phyloP scores from a whole-genome alignment of 1,140 invertebrate genomes.

The Papilio aristodemus region DNA sequence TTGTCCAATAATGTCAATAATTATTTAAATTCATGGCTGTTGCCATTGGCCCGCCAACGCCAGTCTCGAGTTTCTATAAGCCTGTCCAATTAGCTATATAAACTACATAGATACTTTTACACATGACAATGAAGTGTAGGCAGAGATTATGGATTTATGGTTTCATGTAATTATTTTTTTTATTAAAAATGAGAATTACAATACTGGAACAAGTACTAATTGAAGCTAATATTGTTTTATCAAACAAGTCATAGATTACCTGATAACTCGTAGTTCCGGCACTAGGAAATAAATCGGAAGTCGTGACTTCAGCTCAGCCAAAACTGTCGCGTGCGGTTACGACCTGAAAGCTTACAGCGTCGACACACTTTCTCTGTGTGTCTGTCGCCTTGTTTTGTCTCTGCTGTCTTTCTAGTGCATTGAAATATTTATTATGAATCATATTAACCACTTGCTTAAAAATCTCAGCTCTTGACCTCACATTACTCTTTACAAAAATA shows the following conservation, averaged over 20 bases:
- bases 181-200: not conserved
- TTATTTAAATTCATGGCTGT: not conserved
- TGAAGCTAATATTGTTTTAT: no score
- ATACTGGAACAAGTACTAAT: no score
- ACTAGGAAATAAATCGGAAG: not conserved
- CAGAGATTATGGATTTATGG: not conserved
- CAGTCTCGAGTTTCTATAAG: not conserved
- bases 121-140: not conserved
- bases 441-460: no score
- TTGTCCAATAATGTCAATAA: not conserved
- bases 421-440: no score
- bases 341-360: not conserved
- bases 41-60: not conserved
- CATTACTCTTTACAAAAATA: not conserved
- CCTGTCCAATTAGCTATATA: no score
- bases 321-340: not conserved
- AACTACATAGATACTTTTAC: no score
- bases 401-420: not conserved
- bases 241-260: no score
- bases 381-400: not conserved
- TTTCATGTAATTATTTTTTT: not conserved
- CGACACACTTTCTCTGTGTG: conserved; percentile 14
- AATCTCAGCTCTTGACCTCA: not conserved
- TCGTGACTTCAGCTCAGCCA: not conserved
- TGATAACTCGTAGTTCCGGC: no score